Percentiles rank a stretch among this genome's conserved stretches.
Conservation (phyloP, 1,140 invertebrate genomes). For the Eriocheir sinensis region DNA sequence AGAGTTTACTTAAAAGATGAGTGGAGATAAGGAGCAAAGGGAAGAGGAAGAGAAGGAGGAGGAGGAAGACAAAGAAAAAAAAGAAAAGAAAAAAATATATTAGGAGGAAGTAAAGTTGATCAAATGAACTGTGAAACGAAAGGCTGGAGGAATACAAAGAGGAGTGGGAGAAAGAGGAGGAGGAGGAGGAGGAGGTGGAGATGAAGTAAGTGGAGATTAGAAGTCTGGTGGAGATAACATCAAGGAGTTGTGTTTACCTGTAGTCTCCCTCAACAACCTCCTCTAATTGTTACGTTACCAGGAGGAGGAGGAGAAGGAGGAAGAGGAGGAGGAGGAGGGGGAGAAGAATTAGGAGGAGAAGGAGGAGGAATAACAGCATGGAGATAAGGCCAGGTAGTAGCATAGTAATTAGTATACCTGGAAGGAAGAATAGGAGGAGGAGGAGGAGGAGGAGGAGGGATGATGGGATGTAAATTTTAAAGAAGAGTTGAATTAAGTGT, state of each 20-base stretch:
- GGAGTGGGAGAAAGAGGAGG: neutral
- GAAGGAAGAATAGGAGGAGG: neutral
- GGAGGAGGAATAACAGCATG: neutral
- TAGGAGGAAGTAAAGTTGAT: too few relatives aligned
- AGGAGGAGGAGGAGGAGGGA: neutral
- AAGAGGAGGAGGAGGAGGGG: neutral
- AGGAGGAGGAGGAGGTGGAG: neutral
- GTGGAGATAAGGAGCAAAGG: too few relatives aligned
- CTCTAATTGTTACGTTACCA: conserved; percentile 10
- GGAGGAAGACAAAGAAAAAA: too few relatives aligned
- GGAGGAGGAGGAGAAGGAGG: neutral
- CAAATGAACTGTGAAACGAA: neutral
- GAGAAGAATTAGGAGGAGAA: neutral
- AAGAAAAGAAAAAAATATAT: too few relatives aligned
- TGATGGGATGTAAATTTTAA: too few relatives aligned
- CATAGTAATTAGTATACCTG: neutral
- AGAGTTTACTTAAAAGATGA: neutral
- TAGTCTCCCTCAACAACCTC: neutral
- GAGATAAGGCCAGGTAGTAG: conserved; percentile 6
- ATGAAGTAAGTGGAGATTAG: neutral
- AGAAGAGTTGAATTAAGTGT: neutral
- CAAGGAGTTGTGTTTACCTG: too few relatives aligned
- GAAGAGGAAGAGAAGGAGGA: too few relatives aligned
- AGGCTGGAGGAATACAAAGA: neutral
- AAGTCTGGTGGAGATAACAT: too few relatives aligned